phyloP scores from a whole-genome alignment of 1,140 invertebrate species.

The Cyclargus thomasi region DNA sequence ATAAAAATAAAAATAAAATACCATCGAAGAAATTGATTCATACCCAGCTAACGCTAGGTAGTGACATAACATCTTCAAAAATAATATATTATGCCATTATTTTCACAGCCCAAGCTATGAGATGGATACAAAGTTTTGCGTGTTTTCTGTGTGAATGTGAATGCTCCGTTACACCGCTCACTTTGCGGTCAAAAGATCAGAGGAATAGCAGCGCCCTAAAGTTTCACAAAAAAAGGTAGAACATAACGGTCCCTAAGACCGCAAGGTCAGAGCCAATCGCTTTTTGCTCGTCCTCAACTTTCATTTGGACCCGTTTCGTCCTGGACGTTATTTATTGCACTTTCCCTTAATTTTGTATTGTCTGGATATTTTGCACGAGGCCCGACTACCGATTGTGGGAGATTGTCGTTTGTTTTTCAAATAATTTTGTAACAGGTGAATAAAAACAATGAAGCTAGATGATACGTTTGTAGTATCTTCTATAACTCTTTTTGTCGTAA shows the following conservation, averaged over 20 bases:
- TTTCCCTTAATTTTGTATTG: slow-evolving; percentile 22
- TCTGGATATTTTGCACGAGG: neutral
- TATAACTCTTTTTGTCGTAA: no score
- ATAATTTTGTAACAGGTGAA: no score
- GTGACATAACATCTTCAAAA: no score
- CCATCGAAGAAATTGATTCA: no score
- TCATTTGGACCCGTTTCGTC: slow-evolving; percentile 27
- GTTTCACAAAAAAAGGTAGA: slow-evolving; percentile 47
- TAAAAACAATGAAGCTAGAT: no score
- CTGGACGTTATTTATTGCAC: slow-evolving; percentile 21
- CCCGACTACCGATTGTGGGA: neutral
- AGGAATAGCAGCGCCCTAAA: slow-evolving; percentile 59
- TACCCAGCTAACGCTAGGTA: no score
- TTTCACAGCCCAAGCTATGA: no score
- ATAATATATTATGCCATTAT: no score
- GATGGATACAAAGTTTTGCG: no score
- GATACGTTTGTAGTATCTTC: no score
- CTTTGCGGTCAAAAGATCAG: slow-evolving; percentile 63
- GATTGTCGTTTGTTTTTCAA: neutral
- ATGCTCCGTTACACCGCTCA: slow-evolving; percentile 42
- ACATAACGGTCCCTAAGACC: slow-evolving; percentile 50
- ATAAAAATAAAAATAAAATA: no score
- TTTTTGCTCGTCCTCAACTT: slow-evolving; percentile 40
- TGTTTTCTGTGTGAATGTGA: no score
- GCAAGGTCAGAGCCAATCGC: slow-evolving; percentile 55